Evolutionary conservation across 2,888 invertebrate species (phyloP).

Genomic region (Boloria selene): DNA sequence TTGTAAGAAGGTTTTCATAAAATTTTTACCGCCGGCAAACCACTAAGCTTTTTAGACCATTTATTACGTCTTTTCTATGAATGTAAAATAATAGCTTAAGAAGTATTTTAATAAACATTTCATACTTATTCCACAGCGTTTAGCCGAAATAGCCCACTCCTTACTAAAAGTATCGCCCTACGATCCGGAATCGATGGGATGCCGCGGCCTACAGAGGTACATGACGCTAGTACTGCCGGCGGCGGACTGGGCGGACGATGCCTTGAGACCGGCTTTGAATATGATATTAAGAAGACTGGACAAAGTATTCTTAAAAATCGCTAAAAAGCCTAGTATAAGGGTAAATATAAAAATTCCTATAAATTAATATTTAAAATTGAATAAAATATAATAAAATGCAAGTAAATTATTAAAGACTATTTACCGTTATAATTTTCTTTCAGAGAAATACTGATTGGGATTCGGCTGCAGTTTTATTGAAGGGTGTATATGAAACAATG

Average conservation of each 20-base stretch:
- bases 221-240: conserved; percentile 96
- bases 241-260: conserved; percentile 97
- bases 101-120: not conserved
- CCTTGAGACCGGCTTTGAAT: conserved; percentile 94
- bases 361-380: not conserved
- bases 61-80: not conserved
- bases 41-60: too few relatives aligned
- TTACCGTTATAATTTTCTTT: conserved; percentile 46
- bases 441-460: conserved; percentile 98
- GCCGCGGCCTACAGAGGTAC: conserved; percentile 94
- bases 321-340: conserved; percentile 96
- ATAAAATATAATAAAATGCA: not conserved
- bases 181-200: conserved; percentile 98
- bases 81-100: not conserved
- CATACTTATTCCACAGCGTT: conserved; percentile 81
- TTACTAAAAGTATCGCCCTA: conserved; percentile 98
- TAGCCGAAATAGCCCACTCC: conserved; percentile 98
- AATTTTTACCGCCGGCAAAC: too few relatives aligned
- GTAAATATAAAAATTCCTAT: conserved; percentile 64
- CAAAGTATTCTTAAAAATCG: conserved; percentile 98
- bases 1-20: too few relatives aligned
- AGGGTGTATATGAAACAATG: conserved; percentile 97
- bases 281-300: conserved; percentile 96
- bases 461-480: conserved; percentile 95
- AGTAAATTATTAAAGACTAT: too few relatives aligned